These are phyloP conservation scores for Lamproptera curius DNA, from an alignment of 2,888 invertebrate genomes.

Conservation along the genomic window DNA sequence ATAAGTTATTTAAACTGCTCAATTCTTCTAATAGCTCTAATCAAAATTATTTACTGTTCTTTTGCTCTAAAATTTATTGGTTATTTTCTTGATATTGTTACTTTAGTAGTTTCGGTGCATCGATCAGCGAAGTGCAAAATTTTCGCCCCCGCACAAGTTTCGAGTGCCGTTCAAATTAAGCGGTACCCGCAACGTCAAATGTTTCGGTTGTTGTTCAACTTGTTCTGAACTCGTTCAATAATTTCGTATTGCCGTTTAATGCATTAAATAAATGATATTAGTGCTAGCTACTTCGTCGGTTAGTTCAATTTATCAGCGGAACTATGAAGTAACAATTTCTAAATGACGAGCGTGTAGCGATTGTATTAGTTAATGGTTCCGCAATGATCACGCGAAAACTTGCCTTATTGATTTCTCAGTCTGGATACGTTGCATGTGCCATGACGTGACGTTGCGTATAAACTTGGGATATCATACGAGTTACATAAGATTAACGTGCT, in stretches of 20 bases:
- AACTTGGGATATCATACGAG: background rate
- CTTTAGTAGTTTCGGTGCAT: background rate
- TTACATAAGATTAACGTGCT: too few species aligned
- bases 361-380: background rate
- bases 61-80: too few species aligned
- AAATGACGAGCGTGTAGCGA: background rate
- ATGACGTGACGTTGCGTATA: background rate
- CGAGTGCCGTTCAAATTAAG: conserved; percentile 6
- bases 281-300: background rate
- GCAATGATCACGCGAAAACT: background rate
- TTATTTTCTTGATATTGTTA: too few species aligned
- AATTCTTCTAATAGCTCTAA: too few species aligned
- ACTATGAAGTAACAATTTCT: background rate
- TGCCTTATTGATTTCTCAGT: background rate
- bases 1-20: too few species aligned
- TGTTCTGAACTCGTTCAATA: conserved; percentile 8
- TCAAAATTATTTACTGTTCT: too few species aligned
- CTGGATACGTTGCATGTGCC: background rate
- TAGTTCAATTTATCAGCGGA: background rate
- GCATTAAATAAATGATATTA: background rate
- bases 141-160: conserved; percentile 3
- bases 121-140: conserved; percentile 2
- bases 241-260: background rate
- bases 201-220: conserved; percentile 6
- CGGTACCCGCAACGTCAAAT: conserved; percentile 9